Evolutionary conservation across 2,888 invertebrate genomes (phyloP).

Genomic region (Conistra vaccinii): DNA sequence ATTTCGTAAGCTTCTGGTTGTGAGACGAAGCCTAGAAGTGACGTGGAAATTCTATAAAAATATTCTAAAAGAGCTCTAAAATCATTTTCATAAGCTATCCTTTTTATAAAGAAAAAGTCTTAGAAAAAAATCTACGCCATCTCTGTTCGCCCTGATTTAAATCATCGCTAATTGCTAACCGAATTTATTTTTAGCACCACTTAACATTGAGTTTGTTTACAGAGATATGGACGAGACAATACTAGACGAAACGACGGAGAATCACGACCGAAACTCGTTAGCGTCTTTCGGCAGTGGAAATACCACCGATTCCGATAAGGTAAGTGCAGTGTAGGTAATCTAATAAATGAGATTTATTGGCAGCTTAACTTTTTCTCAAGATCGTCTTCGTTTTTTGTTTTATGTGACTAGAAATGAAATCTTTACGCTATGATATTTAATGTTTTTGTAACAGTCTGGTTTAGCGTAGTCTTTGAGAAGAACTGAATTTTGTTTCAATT

Average conservation of each 20-base stretch:
- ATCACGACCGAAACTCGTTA: constrained; percentile 96
- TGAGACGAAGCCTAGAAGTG: not conserved
- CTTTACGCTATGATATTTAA: not conserved
- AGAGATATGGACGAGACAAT: constrained; percentile 97
- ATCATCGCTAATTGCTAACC: not conserved
- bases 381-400: constrained; percentile 5
- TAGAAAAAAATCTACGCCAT: not conserved
- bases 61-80: not conserved
- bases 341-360: not conserved
- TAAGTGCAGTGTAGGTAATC: constrained; percentile 87
- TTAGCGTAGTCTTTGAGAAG: not conserved
- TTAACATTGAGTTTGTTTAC: constrained; percentile 65
- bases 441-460: not conserved
- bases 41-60: not conserved
- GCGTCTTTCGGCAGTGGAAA: constrained; percentile 98
- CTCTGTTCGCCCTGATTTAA: not conserved
- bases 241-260: constrained; percentile 96
- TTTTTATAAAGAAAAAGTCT: not conserved
- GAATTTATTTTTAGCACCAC: constrained; percentile 11
- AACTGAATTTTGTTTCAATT: not conserved
- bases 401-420: not conserved
- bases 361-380: not conserved
- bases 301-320: constrained; percentile 98
- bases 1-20: too few relatives aligned
- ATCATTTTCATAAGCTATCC: not conserved